Evolutionary conservation across 2,888 invertebrate species (phyloP), one percentile per base, ranked within the genome.

Genomic region (Calephelis perditalis): DNA sequence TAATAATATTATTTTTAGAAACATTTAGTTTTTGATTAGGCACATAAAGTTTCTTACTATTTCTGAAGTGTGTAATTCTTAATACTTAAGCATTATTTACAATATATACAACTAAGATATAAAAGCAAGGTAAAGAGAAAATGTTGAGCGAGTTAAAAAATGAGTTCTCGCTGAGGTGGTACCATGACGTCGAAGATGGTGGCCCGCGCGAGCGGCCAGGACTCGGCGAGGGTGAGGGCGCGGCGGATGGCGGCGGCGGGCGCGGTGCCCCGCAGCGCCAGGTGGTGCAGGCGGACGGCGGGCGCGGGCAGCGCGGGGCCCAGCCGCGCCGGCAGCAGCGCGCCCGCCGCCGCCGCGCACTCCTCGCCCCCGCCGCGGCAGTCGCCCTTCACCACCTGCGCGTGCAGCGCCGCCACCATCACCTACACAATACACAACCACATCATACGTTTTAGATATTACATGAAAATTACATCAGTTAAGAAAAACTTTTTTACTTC

Each of bases 101-200:
- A 26, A 26, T 3, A 26, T 3, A 26, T 26, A 26, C 26, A 26
- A 26, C 26, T 26, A 26, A 26, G 26, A 26, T 26, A 26, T 26
- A 26, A 3, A 26, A 26, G 26, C 26, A 26, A 26, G 26, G 26
- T 26, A 26, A 26, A 26, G 26, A 4, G 3, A 26, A 26, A 3
- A 26, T 26, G 3, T 26, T 3, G 26, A 2, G 26, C 26, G 26
- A 26, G 3, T 40, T 40, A 37, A 37, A 37, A 7, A 37, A 7
- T 37, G 37, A 7, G 7, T 1, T 15, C 1, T 15, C 15, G 10
- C 15, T 46, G 35, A 9, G 9, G 7, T 55, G 8, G 35, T 55
- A 35, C 96, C 94, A 97, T 96, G 52, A 98, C 98, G 81, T 98
- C 98, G 79, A 97, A 98, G 74, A 98, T 96, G 57, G 97, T 97